A percentile compares a stretch with the other conserved stretches of the same genome.
Conservation (phyloP, 37 sponge, comb jelly and placozoan species). For the Mnemiopsis leidyi region DNA sequence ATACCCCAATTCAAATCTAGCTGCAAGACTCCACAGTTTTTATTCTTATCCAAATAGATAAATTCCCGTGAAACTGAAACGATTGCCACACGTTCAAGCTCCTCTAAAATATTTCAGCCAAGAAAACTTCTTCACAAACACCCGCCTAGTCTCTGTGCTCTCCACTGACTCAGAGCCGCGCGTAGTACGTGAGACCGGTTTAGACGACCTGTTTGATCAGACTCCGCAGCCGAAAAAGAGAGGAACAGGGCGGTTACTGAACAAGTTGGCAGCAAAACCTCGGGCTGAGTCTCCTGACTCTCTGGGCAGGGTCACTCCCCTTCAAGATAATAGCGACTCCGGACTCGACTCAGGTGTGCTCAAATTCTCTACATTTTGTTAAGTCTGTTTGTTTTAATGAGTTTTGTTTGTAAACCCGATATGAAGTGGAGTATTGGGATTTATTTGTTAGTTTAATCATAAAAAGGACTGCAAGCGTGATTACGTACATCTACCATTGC, state of each 20-base stretch:
- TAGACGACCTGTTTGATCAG: slow-evolving; percentile 28
- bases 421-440: no score
- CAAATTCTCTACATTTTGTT: background rate
- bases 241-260: slow-evolving; percentile 4
- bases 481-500: no score
- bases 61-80: background rate
- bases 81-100: no score
- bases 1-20: background rate
- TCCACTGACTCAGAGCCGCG: slow-evolving; percentile 22
- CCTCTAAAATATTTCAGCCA: background rate
- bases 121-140: slow-evolving; percentile 21
- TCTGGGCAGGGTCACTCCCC: slow-evolving; percentile 43
- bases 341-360: slow-evolving; percentile 19
- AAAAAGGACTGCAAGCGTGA: no score
- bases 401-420: no score
- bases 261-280: background rate
- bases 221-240: background rate
- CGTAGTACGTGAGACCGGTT: slow-evolving; percentile 17
- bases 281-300: slow-evolving; percentile 37
- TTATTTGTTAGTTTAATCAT: no score
- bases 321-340: slow-evolving; percentile 38
- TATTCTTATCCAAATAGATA: no score
- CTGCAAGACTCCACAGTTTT: no score
- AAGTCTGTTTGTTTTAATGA: no score
- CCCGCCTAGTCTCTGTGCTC: slow-evolving; percentile 32